These are phyloP conservation scores for Notodonta ziczac DNA, from an alignment of 2,888 invertebrate species.

Conservation along the genomic window DNA sequence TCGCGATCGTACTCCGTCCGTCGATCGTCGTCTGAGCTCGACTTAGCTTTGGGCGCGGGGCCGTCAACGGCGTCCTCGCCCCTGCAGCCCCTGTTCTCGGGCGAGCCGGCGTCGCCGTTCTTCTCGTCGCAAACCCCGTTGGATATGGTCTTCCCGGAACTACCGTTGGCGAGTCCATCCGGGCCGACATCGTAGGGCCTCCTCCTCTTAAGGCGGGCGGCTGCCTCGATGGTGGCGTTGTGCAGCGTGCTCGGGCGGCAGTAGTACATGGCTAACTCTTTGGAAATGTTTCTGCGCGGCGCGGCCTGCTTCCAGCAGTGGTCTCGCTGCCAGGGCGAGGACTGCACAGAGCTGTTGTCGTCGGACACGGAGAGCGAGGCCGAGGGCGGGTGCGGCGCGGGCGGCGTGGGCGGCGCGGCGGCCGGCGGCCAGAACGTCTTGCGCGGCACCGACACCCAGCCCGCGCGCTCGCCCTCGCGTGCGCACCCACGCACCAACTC, in stretches of 20 bases:
- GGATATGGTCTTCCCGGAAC: constrained; percentile 44
- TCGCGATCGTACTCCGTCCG: constrained; percentile 71
- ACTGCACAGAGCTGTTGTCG: constrained; percentile 95
- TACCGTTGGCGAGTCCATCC: constrained; percentile 54
- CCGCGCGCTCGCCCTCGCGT: constrained; percentile 89
- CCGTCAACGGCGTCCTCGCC: constrained; percentile 65
- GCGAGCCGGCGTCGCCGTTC: constrained; percentile 61
- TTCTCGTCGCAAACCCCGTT: constrained; percentile 63
- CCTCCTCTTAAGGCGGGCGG: constrained; percentile 85
- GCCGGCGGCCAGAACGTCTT: constrained; percentile 95
- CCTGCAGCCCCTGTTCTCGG: constrained; percentile 48
- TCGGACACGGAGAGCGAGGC: constrained; percentile 94
- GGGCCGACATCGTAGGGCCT: constrained; percentile 85
- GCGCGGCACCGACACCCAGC: constrained; percentile 95
- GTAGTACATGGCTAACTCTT: constrained; percentile 89
- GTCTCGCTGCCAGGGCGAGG: constrained; percentile 95
- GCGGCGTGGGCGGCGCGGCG: constrained; percentile 83
- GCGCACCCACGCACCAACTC: constrained; percentile 88
- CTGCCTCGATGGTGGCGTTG: constrained; percentile 70
- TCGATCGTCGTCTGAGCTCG: constrained; percentile 57
- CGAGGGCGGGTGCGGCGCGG: constrained; percentile 85
- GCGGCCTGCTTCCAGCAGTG: constrained; percentile 94
- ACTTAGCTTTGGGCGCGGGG: constrained; percentile 44
- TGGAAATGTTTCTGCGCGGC: constrained; percentile 89
- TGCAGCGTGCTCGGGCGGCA: constrained; percentile 83